phyloP scores from a whole-genome alignment of 2,113 vertebrate genomes.

The Syngnathus scovelli region DNA sequence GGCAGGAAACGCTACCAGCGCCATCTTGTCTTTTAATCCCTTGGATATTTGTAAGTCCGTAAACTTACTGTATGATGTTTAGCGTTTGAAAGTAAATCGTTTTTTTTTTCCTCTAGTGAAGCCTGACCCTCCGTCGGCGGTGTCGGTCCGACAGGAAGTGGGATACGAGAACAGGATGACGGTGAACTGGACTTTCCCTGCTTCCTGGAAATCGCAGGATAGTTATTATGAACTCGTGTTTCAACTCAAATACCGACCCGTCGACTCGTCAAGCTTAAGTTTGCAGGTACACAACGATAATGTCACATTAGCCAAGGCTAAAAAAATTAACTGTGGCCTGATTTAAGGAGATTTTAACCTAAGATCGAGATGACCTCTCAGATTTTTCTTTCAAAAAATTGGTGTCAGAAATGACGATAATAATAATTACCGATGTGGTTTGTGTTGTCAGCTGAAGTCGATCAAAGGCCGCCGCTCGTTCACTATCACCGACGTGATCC shows the following conservation, averaged over 20 bases:
- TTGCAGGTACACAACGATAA: constrained; percentile 39
- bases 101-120: constrained; percentile 51
- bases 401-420: neutral
- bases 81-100: neutral
- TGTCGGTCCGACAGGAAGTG: constrained; percentile 30
- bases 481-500: constrained; percentile 53
- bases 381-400: neutral
- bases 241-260: constrained; percentile 58
- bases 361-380: too few relatives aligned
- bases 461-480: neutral
- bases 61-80: too few relatives aligned
- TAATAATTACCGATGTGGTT: neutral
- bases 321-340: too few relatives aligned
- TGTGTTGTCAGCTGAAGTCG: neutral
- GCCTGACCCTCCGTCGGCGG: constrained; percentile 61
- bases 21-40: constrained; percentile 28
- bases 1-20: constrained; percentile 52
- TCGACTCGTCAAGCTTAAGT: neutral
- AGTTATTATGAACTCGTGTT: constrained; percentile 46
- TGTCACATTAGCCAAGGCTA: too few relatives aligned
- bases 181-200: constrained; percentile 60
- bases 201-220: constrained; percentile 56
- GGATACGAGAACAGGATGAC: constrained; percentile 35
- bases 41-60: constrained; percentile 53
- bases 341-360: too few relatives aligned